phyloP scores from a whole-genome alignment of 2,888 invertebrate species.

The Thymelicus sylvestris region DNA sequence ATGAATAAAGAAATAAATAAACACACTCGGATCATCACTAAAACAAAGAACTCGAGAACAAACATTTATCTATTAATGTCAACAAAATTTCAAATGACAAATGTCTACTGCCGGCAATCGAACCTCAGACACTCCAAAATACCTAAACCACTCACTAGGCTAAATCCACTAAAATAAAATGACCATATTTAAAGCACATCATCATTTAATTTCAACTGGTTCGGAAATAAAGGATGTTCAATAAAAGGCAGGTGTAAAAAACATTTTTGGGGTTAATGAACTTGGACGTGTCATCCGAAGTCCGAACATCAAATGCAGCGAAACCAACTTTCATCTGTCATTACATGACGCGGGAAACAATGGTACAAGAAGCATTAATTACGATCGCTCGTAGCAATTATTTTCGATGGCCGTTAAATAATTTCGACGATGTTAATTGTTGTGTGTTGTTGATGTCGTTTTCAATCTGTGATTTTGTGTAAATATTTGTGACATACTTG shows the following conservation, averaged over 20 bases:
- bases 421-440: conserved; percentile 17
- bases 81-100: too few relatives aligned
- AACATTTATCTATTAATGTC: too few relatives aligned
- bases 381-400: conserved; percentile 39
- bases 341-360: conserved; percentile 31
- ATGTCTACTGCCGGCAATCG: too few relatives aligned
- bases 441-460: neutral
- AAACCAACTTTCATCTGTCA: conserved; percentile 21
- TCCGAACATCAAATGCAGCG: conserved; percentile 12
- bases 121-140: too few relatives aligned
- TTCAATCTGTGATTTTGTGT: neutral
- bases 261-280: conserved; percentile 4
- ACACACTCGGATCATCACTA: too few relatives aligned
- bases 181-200: too few relatives aligned
- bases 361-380: conserved; percentile 38
- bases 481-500: neutral
- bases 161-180: too few relatives aligned
- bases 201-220: neutral
- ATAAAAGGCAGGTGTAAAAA: neutral
- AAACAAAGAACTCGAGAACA: too few relatives aligned
- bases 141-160: too few relatives aligned
- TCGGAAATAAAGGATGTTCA: neutral
- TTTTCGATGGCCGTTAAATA: conserved; percentile 31
- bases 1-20: too few relatives aligned
- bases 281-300: conserved; percentile 15